These are phyloP conservation scores for Adoxophyes honmai DNA, from an alignment of 1,140 invertebrate genomes.

Conservation along the genomic window DNA sequence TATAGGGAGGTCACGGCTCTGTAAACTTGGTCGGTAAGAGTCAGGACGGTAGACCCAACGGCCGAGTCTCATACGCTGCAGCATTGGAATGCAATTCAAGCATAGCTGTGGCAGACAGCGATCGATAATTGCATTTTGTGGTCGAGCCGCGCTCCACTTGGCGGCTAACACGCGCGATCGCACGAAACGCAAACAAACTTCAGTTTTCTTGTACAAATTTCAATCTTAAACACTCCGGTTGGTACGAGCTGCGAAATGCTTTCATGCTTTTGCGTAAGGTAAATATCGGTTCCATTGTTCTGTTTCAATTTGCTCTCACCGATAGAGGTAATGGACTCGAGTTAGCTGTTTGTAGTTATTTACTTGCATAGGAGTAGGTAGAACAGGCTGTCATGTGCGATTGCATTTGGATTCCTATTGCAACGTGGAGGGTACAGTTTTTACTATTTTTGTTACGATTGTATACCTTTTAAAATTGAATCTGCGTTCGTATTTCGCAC, in stretches of 20 bases:
- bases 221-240: slow-evolving; percentile 40
- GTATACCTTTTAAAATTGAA: too few species aligned
- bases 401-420: too few species aligned
- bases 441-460: too few species aligned
- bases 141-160: slow-evolving; percentile 61
- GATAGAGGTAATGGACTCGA: slow-evolving; percentile 7
- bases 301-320: slow-evolving; percentile 12
- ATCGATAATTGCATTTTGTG: slow-evolving; percentile 74
- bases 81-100: slow-evolving; percentile 57
- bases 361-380: too few species aligned
- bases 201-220: slow-evolving; percentile 57
- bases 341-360: background rate
- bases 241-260: slow-evolving; percentile 35
- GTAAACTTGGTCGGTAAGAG: slow-evolving; percentile 5
- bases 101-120: slow-evolving; percentile 59
- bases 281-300: slow-evolving; percentile 24
- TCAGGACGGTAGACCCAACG: slow-evolving; percentile 1
- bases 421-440: too few species aligned
- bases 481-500: too few species aligned
- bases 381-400: background rate
- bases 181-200: slow-evolving; percentile 69
- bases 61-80: slow-evolving; percentile 34
- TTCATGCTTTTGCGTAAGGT: slow-evolving; percentile 32
- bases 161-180: slow-evolving; percentile 54
- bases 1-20: slow-evolving; percentile 9